Base-by-base conservation (phyloP, 2,797 vertebrate genomes). In the Rhyacichthys aspro region DNA sequence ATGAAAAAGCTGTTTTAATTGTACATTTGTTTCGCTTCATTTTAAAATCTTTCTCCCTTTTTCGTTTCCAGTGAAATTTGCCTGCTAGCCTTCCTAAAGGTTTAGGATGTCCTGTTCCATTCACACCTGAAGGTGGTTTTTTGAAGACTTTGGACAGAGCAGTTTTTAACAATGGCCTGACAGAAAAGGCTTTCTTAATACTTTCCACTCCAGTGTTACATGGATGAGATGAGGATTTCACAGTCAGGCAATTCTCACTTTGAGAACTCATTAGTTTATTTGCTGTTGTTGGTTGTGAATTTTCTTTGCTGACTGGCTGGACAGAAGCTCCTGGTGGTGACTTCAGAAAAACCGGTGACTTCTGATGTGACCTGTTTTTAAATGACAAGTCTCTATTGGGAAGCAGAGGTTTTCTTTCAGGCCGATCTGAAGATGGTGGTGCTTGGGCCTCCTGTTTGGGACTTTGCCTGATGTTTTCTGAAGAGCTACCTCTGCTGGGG, bases 1-100 rank as follows among this genome's bases (percentile, higher is more conserved):
- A 92, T 1, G 94, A 96, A 11, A 91, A 70, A 0, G 93, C 76
- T 9, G 85, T 68, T 82, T 92, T 92, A 37, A 92, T 77, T 16
- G 68, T 46, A 54, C 68, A 76, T 60, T 85, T 86, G 14, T 36
- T 76, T 71, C 62, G 77, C 76, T 71, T 83, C 50, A 36, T 83
- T 54, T 65, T 77, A 28, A 33, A 11, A 33, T 86, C 78, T 67
- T 74, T 87, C 11, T 85, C 76, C 76, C 68, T 79, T 48, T 63
- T 79, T 67, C 66, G 81, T 59, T 64, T 76, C 74, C 84, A 85
- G 54, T 65, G 56, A 68, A 87, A 81, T 45, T 67, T 80, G 80
- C 74, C 55, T 52, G 71, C 42, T n/a, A 72, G 72, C 58, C 67
- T 88, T 37, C 82, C 87, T 10, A 79, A 47, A 46, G 74, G 77